Base-by-base conservation (phyloP, 2,797 vertebrate genomes). In the Remorina albescens region DNA sequence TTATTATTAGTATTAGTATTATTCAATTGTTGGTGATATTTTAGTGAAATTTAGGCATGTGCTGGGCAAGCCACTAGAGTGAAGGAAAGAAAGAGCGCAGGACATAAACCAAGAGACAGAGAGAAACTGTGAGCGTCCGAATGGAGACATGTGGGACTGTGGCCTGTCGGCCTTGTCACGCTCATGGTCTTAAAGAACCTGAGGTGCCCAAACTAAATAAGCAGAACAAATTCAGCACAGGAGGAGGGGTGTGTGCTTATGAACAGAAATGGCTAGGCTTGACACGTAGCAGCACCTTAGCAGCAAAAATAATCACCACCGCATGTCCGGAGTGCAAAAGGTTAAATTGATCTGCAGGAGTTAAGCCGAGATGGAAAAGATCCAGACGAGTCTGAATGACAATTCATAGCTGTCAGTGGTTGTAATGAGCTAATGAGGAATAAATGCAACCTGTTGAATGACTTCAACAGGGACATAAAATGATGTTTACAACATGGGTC, bases 111-210 rank as follows among this genome's bases (percentile, higher is more conserved):
- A 36, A 56, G 50, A 67, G 88, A 57, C 53, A 85, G 77, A 84
- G 88, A 91, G 74, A 19, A 36, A 89, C 26, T 59, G 36, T 32
- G 55, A 58, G 77, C 81, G 90, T 93, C 94, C 93, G 94, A 89
- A 94, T 85, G 86, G 89, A 76, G 95, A 94, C 93, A 87, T 86
- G 90, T 67, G 59, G 76, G 91, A 85, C 90, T 92, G 89, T 74
- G 84, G 88, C 67, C 82, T 92, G 94, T 95, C 93, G 94, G 92
- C 77, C 87, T 85, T 90, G 94, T 96, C 92, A 94, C 88, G 89
- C 83, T 69, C 76, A 89, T 86, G 86, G 87, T 67, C 60, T 87
- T 80, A 76, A 87, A 81, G 72, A 59, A 75, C 72, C 83, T 59
- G 67, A 82, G 80, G 86, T 88, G 79, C 77, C 78, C 74, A 63